Evolutionary conservation across 37 sponge, comb jelly and placozoan species (phyloP).

Genomic region (Aplysina aerophoba): DNA sequence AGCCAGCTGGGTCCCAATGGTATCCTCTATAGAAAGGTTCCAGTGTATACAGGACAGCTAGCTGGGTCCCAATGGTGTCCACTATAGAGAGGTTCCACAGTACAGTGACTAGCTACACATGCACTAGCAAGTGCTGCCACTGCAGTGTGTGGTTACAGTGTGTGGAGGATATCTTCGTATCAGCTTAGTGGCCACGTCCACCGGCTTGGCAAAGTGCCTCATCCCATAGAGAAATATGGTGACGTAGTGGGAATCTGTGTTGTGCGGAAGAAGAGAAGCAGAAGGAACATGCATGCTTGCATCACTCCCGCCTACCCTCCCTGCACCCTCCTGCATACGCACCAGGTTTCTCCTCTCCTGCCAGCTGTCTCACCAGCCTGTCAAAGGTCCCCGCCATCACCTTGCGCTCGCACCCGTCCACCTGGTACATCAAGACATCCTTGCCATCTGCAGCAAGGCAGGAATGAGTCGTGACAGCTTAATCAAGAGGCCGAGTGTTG

Average conservation of each 20-base stretch:
- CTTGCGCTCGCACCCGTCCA: conserved; percentile 36
- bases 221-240: conserved; percentile 71
- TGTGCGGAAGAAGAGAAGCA: background rate
- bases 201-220: conserved; percentile 62
- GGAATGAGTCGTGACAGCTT: background rate
- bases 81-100: too few species aligned
- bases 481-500: background rate
- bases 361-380: conserved; percentile 77
- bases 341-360: conserved; percentile 81
- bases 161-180: conserved; percentile 68
- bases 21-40: too few species aligned
- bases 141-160: too few species aligned
- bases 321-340: background rate
- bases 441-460: conserved; percentile 44
- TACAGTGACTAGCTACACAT: too few species aligned
- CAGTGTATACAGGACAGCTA: too few species aligned
- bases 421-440: conserved; percentile 57
- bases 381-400: conserved; percentile 77
- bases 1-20: too few species aligned
- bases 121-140: too few species aligned
- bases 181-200: conserved; percentile 54
- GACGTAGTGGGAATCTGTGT: conserved; percentile 66
- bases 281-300: background rate
- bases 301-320: too few species aligned
- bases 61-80: too few species aligned